A percentile compares a stretch with the other conserved stretches of the same genome.
These are phyloP conservation scores for Dermatemys mawii DNA, from an alignment of 2,113 vertebrate species.

Conservation along the genomic window DNA sequence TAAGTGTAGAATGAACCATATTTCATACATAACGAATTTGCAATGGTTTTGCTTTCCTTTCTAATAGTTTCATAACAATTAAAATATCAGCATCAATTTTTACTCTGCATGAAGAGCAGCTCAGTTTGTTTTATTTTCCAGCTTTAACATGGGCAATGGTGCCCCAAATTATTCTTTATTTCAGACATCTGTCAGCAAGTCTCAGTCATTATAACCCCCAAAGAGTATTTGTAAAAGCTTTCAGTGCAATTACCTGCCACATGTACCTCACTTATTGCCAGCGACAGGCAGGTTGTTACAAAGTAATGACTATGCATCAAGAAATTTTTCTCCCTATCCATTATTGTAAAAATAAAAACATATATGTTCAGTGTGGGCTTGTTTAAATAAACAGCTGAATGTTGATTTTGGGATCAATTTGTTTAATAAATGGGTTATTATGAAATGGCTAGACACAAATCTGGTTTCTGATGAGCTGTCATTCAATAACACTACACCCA, in stretches of 20 bases:
- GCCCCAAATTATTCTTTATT: neutral
- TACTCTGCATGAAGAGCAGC: neutral
- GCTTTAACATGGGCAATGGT: neutral
- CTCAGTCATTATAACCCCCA: neutral
- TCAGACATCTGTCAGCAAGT: neutral
- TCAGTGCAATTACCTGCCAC: neutral
- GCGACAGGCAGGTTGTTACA: neutral
- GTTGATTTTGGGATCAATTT: neutral
- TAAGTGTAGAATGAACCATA: neutral
- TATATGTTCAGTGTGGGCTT: neutral
- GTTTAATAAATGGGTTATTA: neutral
- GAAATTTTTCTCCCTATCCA: neutral
- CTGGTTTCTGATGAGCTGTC: neutral
- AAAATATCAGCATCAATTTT: neutral
- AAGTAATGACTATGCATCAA: neutral
- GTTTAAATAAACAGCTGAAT: neutral
- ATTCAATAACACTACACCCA: neutral
- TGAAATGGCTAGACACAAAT: neutral
- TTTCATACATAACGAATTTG: neutral
- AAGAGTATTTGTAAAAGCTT: neutral
- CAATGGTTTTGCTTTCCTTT: neutral
- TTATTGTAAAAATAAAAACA: neutral
- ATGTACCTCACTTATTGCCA: neutral
- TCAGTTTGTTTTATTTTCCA: neutral
- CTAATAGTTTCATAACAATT: neutral